These are phyloP conservation scores for Gymnobelideus leadbeateri DNA, from an alignment of 2,113 vertebrate genomes.

Conservation along the genomic window DNA sequence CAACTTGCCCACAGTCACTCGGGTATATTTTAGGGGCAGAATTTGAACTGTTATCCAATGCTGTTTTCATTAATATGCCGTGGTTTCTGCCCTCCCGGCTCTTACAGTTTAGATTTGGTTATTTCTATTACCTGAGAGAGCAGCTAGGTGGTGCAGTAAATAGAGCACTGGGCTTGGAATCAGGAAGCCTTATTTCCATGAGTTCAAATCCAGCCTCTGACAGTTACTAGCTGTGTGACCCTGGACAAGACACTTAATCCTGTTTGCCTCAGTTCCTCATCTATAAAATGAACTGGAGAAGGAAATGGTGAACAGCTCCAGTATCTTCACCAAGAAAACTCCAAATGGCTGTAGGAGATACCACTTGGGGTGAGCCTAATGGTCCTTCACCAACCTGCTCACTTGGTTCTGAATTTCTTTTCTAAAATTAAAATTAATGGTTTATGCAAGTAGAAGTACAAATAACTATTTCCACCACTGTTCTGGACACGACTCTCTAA, in stretches of 20 bases:
- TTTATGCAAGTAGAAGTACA: neutral
- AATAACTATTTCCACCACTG: neutral
- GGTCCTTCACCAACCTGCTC: neutral
- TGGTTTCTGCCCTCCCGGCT: neutral
- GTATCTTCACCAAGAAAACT: neutral
- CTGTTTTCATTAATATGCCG: neutral
- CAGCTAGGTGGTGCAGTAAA: neutral
- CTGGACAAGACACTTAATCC: neutral
- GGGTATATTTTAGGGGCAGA: neutral
- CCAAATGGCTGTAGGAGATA: neutral
- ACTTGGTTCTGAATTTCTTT: neutral
- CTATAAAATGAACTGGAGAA: neutral
- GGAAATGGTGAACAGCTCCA: neutral
- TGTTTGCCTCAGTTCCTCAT: neutral
- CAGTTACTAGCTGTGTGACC: neutral
- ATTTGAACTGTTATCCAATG: neutral
- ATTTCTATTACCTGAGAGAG: neutral
- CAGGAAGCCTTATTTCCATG: neutral
- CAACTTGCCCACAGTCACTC: neutral
- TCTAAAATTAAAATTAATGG: neutral
- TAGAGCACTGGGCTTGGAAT: neutral
- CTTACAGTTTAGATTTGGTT: neutral
- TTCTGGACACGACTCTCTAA: neutral
- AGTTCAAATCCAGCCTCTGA: neutral
- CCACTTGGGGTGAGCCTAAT: neutral